These are phyloP conservation scores for Microcebus jonahi DNA, from an alignment of 2,113 vertebrate species.

Conservation along the genomic window DNA sequence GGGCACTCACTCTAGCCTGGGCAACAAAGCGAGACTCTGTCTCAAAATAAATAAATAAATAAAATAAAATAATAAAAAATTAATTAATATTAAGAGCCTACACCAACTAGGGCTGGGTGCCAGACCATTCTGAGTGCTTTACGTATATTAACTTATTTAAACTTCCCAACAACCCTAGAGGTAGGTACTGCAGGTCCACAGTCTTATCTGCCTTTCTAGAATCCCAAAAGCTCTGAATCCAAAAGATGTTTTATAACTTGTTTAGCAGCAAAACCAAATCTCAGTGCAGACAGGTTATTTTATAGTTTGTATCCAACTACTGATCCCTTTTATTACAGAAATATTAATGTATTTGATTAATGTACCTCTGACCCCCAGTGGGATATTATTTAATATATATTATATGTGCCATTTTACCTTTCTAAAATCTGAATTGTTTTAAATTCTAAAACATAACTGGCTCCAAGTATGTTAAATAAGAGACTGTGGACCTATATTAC, in stretches of 20 bases:
- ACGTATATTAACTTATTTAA: neutral
- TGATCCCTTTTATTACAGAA: neutral
- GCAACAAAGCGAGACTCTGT: no score
- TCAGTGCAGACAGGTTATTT: neutral
- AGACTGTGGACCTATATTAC: neutral
- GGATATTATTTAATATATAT: neutral
- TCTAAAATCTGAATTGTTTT: constrained; percentile 11
- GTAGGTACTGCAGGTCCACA: neutral
- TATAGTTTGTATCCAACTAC: neutral
- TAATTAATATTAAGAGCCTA: neutral
- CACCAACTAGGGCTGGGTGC: neutral
- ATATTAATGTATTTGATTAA: neutral
- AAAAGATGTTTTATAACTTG: neutral
- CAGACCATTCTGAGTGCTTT: neutral
- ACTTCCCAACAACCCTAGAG: neutral
- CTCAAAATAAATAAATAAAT: no score
- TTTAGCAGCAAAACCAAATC: neutral
- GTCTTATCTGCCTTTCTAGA: neutral
- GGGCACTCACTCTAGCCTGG: no score
- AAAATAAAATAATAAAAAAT: no score
- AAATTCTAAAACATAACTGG: neutral
- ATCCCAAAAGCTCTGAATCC: constrained; percentile 27
- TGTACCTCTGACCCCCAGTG: neutral
- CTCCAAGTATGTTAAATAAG: neutral
- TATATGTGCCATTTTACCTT: neutral